A percentile compares a stretch with the other conserved stretches of the same genome.
These are phyloP conservation scores for Cochlearius cochlearius DNA, from an alignment of 2,113 vertebrate species.

Conservation along the genomic window DNA sequence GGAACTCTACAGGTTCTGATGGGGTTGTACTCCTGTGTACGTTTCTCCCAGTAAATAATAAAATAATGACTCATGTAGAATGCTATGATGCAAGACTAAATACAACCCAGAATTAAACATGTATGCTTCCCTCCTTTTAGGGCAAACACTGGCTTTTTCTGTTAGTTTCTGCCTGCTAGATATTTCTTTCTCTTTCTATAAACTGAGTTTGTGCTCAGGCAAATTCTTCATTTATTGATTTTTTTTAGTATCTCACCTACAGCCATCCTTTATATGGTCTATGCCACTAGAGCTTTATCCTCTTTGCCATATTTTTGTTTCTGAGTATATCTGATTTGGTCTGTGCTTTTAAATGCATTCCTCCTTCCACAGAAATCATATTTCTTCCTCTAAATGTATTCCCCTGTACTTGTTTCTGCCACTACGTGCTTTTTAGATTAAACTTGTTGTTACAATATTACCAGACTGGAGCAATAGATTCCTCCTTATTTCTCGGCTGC, in stretches of 20 bases:
- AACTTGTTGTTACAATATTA: neutral
- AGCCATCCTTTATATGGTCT: neutral
- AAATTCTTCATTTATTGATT: neutral
- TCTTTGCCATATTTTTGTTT: neutral
- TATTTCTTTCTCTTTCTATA: neutral
- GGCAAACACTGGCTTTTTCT: neutral
- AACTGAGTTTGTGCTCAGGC: neutral
- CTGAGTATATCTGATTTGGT: conserved; percentile 5
- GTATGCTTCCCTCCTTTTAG: neutral
- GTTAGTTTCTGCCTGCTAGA: neutral
- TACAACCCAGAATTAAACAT: neutral
- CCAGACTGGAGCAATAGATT: neutral
- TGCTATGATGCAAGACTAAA: neutral
- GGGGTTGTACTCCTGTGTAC: neutral
- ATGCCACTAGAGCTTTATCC: neutral
- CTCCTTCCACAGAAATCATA: neutral
- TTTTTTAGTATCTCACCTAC: neutral
- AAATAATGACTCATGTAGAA: neutral
- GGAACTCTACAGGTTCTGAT: neutral
- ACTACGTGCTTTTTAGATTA: neutral
- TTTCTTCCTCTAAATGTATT: neutral
- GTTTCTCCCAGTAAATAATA: neutral
- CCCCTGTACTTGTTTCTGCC: neutral
- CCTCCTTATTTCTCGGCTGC: neutral
- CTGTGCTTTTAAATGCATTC: neutral